Evolutionary conservation across 2,797 vertebrate genomes (phyloP).

Genomic region (Molossus molossus): DNA sequence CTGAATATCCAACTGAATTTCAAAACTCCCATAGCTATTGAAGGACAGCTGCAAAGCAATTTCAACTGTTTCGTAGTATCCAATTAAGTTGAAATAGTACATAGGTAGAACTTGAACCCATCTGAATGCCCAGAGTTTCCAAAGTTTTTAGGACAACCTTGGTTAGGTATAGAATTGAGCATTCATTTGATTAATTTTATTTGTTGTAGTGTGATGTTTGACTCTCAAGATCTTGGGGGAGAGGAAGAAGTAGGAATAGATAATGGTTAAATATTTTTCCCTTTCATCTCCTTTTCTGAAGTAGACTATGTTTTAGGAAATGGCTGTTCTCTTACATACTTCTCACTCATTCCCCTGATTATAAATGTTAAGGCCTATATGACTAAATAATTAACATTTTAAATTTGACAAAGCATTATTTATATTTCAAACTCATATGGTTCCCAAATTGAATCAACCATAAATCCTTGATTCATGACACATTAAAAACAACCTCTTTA

Average conservation of each 20-base stretch:
- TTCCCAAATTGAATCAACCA: background rate
- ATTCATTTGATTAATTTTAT: background rate
- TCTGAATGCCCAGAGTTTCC: background rate
- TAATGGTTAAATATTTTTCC: background rate
- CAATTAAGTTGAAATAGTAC: background rate
- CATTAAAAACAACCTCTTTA: background rate
- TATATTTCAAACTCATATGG: background rate
- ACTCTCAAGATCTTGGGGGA: background rate
- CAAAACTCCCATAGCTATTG: background rate
- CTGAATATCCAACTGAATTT: background rate
- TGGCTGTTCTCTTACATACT: background rate
- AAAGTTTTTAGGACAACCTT: background rate
- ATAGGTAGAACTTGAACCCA: background rate
- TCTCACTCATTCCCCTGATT: background rate
- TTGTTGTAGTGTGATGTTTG: background rate
- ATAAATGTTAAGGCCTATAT: background rate
- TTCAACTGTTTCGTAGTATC: background rate
- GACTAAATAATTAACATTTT: slow-evolving; percentile 55
- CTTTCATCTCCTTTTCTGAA: background rate
- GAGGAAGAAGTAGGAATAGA: background rate
- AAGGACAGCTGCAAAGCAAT: background rate
- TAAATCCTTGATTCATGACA: slow-evolving; percentile 28
- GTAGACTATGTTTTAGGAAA: background rate
- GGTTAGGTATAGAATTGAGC: background rate
- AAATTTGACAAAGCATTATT: slow-evolving; percentile 49